phyloP scores from a whole-genome alignment of 2,888 invertebrate species.

The Calameuta filiformis region DNA sequence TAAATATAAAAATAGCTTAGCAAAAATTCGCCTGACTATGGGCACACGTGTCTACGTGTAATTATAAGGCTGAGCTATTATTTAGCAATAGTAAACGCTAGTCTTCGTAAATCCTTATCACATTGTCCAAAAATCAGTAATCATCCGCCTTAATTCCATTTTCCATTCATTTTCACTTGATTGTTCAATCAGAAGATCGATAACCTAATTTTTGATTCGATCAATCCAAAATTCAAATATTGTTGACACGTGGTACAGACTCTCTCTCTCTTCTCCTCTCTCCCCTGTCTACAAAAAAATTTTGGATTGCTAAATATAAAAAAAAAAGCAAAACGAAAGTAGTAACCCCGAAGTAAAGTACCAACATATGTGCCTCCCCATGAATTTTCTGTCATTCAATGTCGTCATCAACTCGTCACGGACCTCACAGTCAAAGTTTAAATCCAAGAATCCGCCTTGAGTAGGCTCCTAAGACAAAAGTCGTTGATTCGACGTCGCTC shows the following conservation, averaged over 20 bases:
- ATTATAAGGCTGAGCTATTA: background rate
- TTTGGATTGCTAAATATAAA: background rate
- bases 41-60: background rate
- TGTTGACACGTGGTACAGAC: background rate
- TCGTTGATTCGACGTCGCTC: background rate
- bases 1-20: background rate
- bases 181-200: background rate
- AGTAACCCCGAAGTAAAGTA: background rate
- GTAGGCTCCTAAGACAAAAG: background rate
- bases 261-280: slow-evolving; percentile 16
- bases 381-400: background rate
- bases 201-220: background rate
- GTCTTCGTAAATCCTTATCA: background rate
- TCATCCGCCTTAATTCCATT: background rate
- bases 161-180: too few species aligned
- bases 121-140: background rate
- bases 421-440: background rate
- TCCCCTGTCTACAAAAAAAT: slow-evolving; percentile 9
- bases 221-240: background rate
- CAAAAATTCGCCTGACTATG: slow-evolving; percentile 16
- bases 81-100: background rate
- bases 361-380: background rate
- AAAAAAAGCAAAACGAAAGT: background rate
- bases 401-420: background rate
- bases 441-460: background rate